Conservation (phyloP, 2,797 vertebrate genomes). For the Orientallactaga sibirica region DNA sequence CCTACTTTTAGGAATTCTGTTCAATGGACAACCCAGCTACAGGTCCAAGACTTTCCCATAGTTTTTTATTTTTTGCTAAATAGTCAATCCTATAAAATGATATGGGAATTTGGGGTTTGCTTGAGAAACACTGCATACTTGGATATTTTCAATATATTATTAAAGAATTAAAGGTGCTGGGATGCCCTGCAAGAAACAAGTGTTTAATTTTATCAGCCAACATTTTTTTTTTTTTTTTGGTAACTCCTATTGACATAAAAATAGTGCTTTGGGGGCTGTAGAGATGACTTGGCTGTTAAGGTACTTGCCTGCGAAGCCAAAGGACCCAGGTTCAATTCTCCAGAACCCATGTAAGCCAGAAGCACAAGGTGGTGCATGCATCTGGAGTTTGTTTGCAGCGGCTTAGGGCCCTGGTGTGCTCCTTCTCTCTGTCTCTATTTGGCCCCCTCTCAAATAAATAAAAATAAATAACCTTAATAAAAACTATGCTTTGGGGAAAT, state of each 20-base stretch:
- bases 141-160: not conserved
- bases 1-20: not conserved
- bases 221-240: not conserved
- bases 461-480: not conserved
- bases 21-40: not conserved
- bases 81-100: not conserved
- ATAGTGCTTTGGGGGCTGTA: not conserved
- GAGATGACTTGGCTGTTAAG: no score
- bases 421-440: no score
- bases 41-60: not conserved
- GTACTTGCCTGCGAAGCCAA: no score
- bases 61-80: not conserved
- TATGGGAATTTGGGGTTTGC: not conserved
- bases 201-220: not conserved
- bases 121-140: not conserved
- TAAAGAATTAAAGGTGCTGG: not conserved
- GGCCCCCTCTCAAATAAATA: no score
- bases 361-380: no score
- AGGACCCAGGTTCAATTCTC: no score
- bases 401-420: no score
- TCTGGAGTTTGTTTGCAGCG: no score
- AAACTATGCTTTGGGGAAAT: not conserved
- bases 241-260: not conserved
- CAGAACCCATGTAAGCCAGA: no score
- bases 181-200: constrained; percentile 21